phyloP scores from a whole-genome alignment of 1,140 invertebrate species.

The Pogonomyrmex californicus region DNA sequence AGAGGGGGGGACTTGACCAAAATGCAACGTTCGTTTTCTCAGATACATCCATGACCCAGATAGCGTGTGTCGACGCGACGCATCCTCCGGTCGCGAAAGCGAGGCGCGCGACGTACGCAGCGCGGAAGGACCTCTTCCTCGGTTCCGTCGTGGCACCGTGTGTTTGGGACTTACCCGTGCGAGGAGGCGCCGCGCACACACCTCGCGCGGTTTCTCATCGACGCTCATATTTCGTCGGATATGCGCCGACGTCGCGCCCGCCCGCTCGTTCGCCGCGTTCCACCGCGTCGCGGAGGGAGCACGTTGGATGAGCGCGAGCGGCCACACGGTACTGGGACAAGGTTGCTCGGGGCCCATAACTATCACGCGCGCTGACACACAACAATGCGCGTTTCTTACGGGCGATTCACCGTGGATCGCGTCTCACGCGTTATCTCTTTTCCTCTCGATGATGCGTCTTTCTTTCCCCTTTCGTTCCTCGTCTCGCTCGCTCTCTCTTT shows the following conservation, averaged over 20 bases:
- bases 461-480: not conserved
- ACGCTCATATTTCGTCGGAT: constrained; percentile 50
- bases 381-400: constrained; percentile 83
- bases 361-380: constrained; percentile 82
- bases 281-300: constrained; percentile 6
- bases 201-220: constrained; percentile 21
- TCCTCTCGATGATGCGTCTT: not conserved
- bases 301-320: constrained; percentile 56
- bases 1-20: not conserved
- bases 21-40: constrained; percentile 67
- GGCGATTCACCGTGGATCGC: constrained; percentile 72
- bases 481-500: not conserved
- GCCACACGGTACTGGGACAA: constrained; percentile 84
- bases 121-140: constrained; percentile 60
- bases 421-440: constrained; percentile 48
- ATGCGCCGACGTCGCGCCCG: constrained; percentile 17
- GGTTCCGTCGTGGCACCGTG: not conserved
- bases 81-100: constrained; percentile 67
- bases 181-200: not conserved
- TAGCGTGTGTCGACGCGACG: constrained; percentile 46
- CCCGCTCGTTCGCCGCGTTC: not conserved
- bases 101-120: constrained; percentile 10
- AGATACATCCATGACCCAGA: constrained; percentile 73
- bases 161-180: not conserved
- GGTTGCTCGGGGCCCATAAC: constrained; percentile 85